phyloP scores from a whole-genome alignment of 1,140 invertebrate genomes.

The Ceratoteleas bidentatus region DNA sequence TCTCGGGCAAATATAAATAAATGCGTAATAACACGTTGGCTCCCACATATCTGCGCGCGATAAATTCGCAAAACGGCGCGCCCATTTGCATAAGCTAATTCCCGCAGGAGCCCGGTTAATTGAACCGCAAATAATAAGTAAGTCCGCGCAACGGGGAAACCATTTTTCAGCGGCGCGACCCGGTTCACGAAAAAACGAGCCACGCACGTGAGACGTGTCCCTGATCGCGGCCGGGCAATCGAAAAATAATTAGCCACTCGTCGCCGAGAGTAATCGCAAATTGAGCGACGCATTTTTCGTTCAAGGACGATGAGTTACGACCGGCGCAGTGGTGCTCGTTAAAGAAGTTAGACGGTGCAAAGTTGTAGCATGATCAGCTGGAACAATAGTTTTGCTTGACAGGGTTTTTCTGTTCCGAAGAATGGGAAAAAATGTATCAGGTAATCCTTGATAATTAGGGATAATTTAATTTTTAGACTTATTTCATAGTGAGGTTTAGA shows the following conservation, averaged over 20 bases:
- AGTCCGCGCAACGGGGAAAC: constrained; percentile 37
- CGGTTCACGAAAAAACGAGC: background rate
- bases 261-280: no score
- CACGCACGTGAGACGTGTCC: background rate
- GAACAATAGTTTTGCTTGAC: no score
- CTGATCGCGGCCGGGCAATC: background rate
- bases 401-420: no score
- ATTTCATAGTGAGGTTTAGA: no score
- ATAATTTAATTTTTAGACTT: no score
- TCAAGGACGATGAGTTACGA: no score
- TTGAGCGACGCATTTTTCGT: no score
- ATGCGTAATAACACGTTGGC: constrained; percentile 42
- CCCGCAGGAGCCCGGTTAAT: constrained; percentile 33
- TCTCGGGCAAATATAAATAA: constrained; percentile 30
- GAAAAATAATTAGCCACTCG: constrained; percentile 2
- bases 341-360: no score
- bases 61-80: constrained; percentile 38
- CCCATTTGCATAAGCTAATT: constrained; percentile 43
- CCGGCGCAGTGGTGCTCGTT: no score
- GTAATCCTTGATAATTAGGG: no score
- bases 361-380: no score
- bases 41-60: background rate
- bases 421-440: no score
- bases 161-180: constrained; percentile 46
- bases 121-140: constrained; percentile 48